A percentile compares a stretch with the other conserved stretches of the same genome.
These are phyloP conservation scores for Ecliptopera silaceata DNA, from an alignment of 2,888 invertebrate genomes.

Conservation along the genomic window DNA sequence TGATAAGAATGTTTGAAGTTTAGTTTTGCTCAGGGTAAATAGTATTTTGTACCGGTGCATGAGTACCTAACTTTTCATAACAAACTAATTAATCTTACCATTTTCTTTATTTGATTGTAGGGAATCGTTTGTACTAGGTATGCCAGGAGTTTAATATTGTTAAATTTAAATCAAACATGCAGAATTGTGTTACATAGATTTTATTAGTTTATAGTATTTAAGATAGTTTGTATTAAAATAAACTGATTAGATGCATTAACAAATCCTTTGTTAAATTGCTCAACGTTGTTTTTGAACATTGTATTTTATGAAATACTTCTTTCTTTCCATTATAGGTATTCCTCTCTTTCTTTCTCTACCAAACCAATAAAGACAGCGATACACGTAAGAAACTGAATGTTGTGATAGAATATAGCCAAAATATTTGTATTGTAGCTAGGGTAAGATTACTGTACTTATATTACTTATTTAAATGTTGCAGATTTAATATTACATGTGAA, in stretches of 20 bases:
- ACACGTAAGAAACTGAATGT: conserved; percentile 71
- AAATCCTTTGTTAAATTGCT: too few species aligned
- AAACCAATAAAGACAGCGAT: conserved; percentile 28
- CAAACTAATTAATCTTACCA: background rate
- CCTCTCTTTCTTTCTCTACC: conserved; percentile 24
- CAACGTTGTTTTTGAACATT: background rate
- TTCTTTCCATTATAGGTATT: background rate
- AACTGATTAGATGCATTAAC: too few species aligned
- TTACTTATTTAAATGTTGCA: conserved; percentile 75
- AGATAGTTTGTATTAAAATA: too few species aligned
- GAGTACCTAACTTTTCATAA: background rate
- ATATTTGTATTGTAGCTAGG: conserved; percentile 58
- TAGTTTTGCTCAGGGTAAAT: conserved; percentile 19
- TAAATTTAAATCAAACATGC: too few species aligned
- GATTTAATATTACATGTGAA: conserved; percentile 73
- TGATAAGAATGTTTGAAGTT: conserved; percentile 25
- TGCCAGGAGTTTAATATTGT: too few species aligned
- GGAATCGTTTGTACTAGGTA: too few species aligned
- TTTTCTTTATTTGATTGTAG: too few species aligned
- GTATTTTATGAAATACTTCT: conserved; percentile 6
- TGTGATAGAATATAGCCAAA: conserved; percentile 73
- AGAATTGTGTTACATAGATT: too few species aligned
- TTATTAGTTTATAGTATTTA: too few species aligned
- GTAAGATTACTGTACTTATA: conserved; percentile 56
- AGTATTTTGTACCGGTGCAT: conserved; percentile 11